Evolutionary conservation across 2,888 invertebrate species (phyloP).

Genomic region (Morinoia aosen): DNA sequence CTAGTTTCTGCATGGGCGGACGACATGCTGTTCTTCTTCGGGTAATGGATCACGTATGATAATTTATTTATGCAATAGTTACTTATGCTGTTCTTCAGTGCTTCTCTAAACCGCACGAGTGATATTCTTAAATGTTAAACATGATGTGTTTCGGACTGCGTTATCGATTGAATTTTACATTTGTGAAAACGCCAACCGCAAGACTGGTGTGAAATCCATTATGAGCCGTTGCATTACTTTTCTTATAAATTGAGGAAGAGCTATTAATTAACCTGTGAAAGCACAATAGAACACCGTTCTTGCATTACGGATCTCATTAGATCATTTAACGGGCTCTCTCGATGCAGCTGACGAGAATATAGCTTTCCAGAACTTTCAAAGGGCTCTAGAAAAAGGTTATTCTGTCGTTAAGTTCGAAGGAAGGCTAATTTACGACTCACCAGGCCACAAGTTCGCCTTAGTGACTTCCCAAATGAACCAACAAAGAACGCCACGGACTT

Average conservation of each 20-base stretch:
- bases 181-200: background rate
- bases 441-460: slow-evolving; percentile 43
- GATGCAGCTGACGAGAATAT: background rate
- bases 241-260: background rate
- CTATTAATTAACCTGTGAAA: background rate
- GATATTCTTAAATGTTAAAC: background rate
- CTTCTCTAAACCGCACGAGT: background rate
- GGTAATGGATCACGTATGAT: background rate
- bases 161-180: background rate
- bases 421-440: slow-evolving; percentile 44
- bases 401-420: slow-evolving; percentile 46
- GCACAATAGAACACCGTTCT: background rate
- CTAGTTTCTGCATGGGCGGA: background rate
- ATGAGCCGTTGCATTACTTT: background rate
- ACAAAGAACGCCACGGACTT: slow-evolving; percentile 43
- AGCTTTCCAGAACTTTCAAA: slow-evolving; percentile 22
- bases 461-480: slow-evolving; percentile 24
- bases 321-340: background rate
- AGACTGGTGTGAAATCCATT: background rate
- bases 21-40: background rate
- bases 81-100: background rate
- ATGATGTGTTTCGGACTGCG: background rate
- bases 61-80: background rate
- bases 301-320: background rate
- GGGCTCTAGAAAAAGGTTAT: slow-evolving; percentile 14